phyloP scores from a whole-genome alignment of 2,888 invertebrate genomes.

The Incurvaria masculella region DNA sequence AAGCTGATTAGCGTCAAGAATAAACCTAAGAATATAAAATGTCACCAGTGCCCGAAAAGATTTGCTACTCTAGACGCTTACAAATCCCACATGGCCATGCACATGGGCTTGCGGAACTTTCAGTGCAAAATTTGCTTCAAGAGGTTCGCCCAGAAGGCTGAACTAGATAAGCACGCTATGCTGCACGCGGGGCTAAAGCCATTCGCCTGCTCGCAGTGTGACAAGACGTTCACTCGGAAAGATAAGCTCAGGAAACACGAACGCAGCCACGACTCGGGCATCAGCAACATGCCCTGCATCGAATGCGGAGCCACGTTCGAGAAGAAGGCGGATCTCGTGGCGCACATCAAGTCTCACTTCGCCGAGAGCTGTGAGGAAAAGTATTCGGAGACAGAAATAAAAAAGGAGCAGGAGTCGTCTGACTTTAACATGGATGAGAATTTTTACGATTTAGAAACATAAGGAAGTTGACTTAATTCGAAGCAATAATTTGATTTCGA shows the following conservation, averaged over 20 bases:
- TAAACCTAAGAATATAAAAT: constrained; percentile 49
- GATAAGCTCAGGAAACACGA: constrained; percentile 68
- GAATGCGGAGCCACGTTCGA: constrained; percentile 61
- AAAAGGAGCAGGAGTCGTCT: constrained; percentile 36
- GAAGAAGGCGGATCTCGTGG: constrained; percentile 54
- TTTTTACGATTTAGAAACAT: constrained; percentile 44
- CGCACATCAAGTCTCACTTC: constrained; percentile 59
- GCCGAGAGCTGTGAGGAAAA: constrained; percentile 47
- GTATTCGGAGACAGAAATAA: constrained; percentile 30
- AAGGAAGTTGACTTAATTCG: too few relatives aligned
- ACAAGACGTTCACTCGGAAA: constrained; percentile 64
- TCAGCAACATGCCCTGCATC: constrained; percentile 59
- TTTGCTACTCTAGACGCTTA: constrained; percentile 51
- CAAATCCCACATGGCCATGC: constrained; percentile 52
- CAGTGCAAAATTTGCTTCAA: constrained; percentile 65
- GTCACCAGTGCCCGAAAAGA: constrained; percentile 50
- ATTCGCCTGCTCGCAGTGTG: constrained; percentile 65
- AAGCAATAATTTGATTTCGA: too few relatives aligned
- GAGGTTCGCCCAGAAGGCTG: constrained; percentile 65
- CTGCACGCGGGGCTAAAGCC: constrained; percentile 67
- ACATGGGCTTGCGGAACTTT: constrained; percentile 55
- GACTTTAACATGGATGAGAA: constrained; percentile 37
- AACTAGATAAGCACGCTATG: constrained; percentile 65
- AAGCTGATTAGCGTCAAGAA: constrained; percentile 34
- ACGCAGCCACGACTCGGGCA: constrained; percentile 60